These are phyloP conservation scores for Ips typographus DNA, from an alignment of 1,140 invertebrate species.

Conservation along the genomic window DNA sequence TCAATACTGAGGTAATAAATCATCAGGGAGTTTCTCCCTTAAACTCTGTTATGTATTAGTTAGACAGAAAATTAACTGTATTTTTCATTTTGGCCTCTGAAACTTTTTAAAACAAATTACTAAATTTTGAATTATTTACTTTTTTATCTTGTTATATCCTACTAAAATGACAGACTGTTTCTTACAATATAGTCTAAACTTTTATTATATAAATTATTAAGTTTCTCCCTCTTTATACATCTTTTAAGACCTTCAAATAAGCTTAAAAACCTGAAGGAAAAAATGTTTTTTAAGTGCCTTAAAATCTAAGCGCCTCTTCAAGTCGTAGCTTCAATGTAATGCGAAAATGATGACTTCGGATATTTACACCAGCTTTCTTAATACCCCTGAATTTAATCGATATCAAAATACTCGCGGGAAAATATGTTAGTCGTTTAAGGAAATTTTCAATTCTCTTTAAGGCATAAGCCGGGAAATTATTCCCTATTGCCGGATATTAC, in stretches of 20 bases:
- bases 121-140: too few species aligned
- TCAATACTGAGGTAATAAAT: conserved; percentile 2
- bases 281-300: not conserved
- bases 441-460: not conserved
- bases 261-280: not conserved
- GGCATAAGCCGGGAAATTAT: not conserved
- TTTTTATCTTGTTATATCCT: not conserved
- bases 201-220: conserved; percentile 6
- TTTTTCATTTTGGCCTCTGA: not conserved
- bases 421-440: not conserved
- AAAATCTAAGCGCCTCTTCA: not conserved
- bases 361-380: not conserved
- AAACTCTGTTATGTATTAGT: not conserved
- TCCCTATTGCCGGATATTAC: not conserved
- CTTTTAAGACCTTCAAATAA: not conserved
- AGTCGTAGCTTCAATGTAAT: not conserved
- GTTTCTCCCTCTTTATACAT: not conserved
- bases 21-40: not conserved
- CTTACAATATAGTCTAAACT: not conserved
- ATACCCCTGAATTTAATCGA: not conserved
- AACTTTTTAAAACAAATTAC: too few species aligned
- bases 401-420: not conserved
- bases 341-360: conserved; percentile 1
- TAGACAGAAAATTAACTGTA: not conserved
- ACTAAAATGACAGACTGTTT: not conserved